Percentiles rank a stretch among this genome's conserved stretches.
phyloP scores from a whole-genome alignment of 2,888 invertebrate genomes.

The Scaptomyza polygonia region DNA sequence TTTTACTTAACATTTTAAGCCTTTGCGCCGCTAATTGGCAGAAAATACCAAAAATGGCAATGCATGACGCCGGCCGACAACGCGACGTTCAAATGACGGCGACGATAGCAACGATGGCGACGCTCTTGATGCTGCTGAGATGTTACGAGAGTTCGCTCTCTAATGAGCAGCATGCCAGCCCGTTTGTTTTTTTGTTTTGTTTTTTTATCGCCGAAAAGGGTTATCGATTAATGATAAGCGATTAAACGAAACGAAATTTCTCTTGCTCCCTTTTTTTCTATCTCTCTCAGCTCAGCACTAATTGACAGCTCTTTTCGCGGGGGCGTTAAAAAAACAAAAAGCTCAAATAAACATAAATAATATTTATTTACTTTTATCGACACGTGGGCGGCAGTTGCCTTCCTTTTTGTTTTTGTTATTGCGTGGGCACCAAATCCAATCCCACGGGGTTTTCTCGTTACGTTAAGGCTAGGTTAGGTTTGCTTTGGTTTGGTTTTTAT shows the following conservation, averaged over 20 bases:
- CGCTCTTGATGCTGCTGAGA: slow-evolving; percentile 9
- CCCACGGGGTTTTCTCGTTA: slow-evolving; percentile 3
- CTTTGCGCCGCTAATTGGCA: slow-evolving; percentile 82
- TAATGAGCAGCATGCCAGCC: slow-evolving; percentile 54
- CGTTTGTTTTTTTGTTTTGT: slow-evolving; percentile 31
- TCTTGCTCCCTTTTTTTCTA: neutral
- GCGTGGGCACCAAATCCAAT: slow-evolving; percentile 39
- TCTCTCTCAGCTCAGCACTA: slow-evolving; percentile 17
- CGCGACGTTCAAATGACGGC: slow-evolving; percentile 11
- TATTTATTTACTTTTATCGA: slow-evolving; percentile 61
- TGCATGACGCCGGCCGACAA: slow-evolving; percentile 60
- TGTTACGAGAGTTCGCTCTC: slow-evolving; percentile 49
- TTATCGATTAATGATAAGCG: slow-evolving; percentile 50
- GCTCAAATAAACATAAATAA: slow-evolving; percentile 59
- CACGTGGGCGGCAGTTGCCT: slow-evolving; percentile 31
- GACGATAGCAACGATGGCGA: slow-evolving; percentile 18
- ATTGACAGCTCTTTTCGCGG: slow-evolving; percentile 44
- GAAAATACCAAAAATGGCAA: slow-evolving; percentile 83
- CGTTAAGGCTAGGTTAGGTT: neutral
- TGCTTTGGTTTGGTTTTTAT: neutral
- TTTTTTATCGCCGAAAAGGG: slow-evolving; percentile 49
- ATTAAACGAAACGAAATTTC: slow-evolving; percentile 20
- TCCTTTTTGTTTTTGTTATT: neutral
- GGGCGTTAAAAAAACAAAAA: slow-evolving; percentile 46
- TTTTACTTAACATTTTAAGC: slow-evolving; percentile 79